Evolutionary conservation across 2,888 invertebrate genomes (phyloP), one percentile per base, ranked within the genome.

Genomic region (Bedellia somnulentella): DNA sequence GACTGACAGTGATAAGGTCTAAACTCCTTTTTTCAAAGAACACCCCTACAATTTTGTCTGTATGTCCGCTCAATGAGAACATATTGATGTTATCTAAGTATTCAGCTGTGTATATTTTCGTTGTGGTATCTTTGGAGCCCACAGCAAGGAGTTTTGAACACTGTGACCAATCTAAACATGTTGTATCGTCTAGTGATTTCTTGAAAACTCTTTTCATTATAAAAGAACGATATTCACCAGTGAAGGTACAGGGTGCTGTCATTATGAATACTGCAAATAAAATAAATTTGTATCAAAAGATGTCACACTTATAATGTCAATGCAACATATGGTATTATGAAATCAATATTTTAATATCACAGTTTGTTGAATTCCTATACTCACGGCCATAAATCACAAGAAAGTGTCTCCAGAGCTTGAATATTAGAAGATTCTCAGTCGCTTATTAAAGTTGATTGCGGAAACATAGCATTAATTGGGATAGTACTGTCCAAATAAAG

Each of bases 91-190:
- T 93, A 13, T 76, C 70, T 41, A 83, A 81, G 49, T 83, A 86
- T 32, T 86, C 81, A 0, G 93, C 60, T 1, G 88, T 85, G 56
- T 89, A 92, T 24, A 99, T 78, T 52, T 87, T 86, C 0, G 88
- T 87, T n/a, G 87, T 81, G 52, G 88, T 91, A 60, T 98, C 97
- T 51, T 89, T 89, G 1, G 92, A 88, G 0, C 96, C 96, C 5
- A 90, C 86, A n/a, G 91, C 90, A 6, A 98, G 60, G 21, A 94
- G 78, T 49, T 82, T 87, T 0, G 97, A 96, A 62, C 98, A 96
- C 12, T 80, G 77, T 0, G 95, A 91, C 99, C 99, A 99, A 53
- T 92, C 89, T 3, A 99, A 51, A 50, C 87, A 91, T 0, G 89
- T 88, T 0, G 91, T 87, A 36, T 89, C 88, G 54, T 94, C 93